Base-by-base conservation (phyloP, 2,888 invertebrate genomes). In the Sinhomidia bicolor region DNA sequence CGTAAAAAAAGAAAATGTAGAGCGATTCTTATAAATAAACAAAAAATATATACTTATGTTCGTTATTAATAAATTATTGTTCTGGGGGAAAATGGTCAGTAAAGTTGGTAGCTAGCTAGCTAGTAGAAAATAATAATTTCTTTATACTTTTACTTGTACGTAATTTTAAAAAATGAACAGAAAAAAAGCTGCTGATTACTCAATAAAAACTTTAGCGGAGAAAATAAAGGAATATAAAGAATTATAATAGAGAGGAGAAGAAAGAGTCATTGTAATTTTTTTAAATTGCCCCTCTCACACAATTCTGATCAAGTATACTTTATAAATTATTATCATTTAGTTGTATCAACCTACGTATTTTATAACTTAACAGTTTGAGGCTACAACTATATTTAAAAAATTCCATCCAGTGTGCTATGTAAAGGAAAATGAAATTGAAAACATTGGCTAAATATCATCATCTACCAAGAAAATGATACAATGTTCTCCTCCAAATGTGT, bases 351-450 rank as follows among this genome's bases (percentile, higher is more conserved):
- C n/a, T n/a, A n/a, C n/a, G n/a, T n/a, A n/a, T n/a, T n/a, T 44
- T 26, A 20, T 65, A 26, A 36, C 10, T 5, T 14, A 82, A 82
- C 26, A 17, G 7, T 60, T 71, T 57, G 32, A 54, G 54, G 47
- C 71, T 32, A 62, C 41, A 76, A 12, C 54, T 80, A 78, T 14
- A 47, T 20, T 57, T 62, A 51, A 36, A 41, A 65, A 78, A 85
- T 85, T 85, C 85, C 85, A 85, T 85, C 85, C 85, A 85, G 84
- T 62, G 76, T 26, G 76, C 57, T 84, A 60, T 36, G 41, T 9
- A 32, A 65, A 14, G 9, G n/a, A 65, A n/a, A 32, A 62, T 51
- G 54, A 78, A 54, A n/a, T n/a, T n/a, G n/a, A n/a, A n/a, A n/a
- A n/a, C n/a, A n/a, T n/a, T n/a, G n/a, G n/a, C n/a, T n/a, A n/a